Base-by-base conservation (phyloP, 2,113 vertebrate genomes). In the Chamaetylas fuelleborni region DNA sequence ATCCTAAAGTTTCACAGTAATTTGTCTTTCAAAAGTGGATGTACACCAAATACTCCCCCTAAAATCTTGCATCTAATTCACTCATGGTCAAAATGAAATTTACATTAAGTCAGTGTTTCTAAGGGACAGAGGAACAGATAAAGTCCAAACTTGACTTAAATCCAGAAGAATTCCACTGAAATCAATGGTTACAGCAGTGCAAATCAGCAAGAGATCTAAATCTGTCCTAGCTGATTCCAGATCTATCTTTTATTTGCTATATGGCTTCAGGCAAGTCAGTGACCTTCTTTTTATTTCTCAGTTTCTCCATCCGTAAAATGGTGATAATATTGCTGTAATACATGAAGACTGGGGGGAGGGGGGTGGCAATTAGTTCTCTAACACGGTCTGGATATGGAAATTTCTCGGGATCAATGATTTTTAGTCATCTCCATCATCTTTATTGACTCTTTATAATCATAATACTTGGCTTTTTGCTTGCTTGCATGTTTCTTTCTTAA, bases 261-360 rank as follows among this genome's bases (percentile, higher is more conserved):
- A 95, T 96, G 67, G 92, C 95, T 96, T 78, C 34, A 96, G 95
- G 95, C 96, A 94, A 97, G 86, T 96, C 95, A 95, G 88, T 97
- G 95, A 96, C 95, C 93, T 95, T 96, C 94, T 97, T 96, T 96
- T 95, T 96, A 96, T 94, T 97, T 96, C 90, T 92, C 96, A 95
- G 93, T 86, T 96, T 93, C 85, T 95, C 88, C 94, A 94, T 94
- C 94, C 83, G 76, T 94, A 95, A 97, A 96, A 96, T 90, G 82
- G 86, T 93, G 93, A 94, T 96, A 96, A 96, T 88, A 60, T 65
- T 42, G 86, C 81, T 88, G 79, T 36, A 92, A 94, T 83, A 95
- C 69, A 69, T 20, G 60, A 86, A 94, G 90, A 54, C 0, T 38
- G 48, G 24, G 50, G 50, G 24, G 23, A 7, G 48, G 48, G 48